phyloP scores from a whole-genome alignment of 2,888 invertebrate species.

The Orthonevra nobilis region DNA sequence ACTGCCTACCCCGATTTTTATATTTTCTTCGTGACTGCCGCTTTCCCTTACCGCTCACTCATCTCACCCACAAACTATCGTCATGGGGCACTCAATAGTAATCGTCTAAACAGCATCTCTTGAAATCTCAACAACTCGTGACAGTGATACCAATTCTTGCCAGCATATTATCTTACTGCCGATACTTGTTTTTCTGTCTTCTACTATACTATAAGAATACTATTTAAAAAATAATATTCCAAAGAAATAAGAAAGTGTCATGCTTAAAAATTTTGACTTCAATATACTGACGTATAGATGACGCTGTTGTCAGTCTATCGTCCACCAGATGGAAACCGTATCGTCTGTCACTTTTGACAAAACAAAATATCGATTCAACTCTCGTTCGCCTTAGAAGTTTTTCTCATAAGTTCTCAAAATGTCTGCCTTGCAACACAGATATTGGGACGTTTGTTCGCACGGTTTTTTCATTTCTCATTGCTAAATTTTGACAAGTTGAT shows the following conservation, averaged over 20 bases:
- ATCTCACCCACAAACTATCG: no score
- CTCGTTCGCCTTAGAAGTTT: constrained; percentile 40
- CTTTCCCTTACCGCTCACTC: no score
- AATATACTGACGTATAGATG: constrained; percentile 13
- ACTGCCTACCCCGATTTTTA: no score
- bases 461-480: constrained; percentile 65
- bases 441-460: constrained; percentile 39
- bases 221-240: no score
- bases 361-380: constrained; percentile 65
- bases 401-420: constrained; percentile 67
- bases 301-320: not conserved
- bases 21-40: no score
- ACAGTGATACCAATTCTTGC: no score
- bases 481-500: constrained; percentile 37
- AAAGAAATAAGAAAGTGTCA: not conserved
- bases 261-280: not conserved
- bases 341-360: constrained; percentile 36
- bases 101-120: no score
- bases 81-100: no score
- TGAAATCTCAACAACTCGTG: no score
- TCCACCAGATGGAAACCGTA: constrained; percentile 6
- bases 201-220: no score
- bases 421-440: constrained; percentile 56
- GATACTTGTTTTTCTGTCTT: no score
- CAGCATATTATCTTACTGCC: no score